These are phyloP conservation scores for Aratinga solstitialis DNA, from an alignment of 2,797 vertebrate species.

Conservation along the genomic window DNA sequence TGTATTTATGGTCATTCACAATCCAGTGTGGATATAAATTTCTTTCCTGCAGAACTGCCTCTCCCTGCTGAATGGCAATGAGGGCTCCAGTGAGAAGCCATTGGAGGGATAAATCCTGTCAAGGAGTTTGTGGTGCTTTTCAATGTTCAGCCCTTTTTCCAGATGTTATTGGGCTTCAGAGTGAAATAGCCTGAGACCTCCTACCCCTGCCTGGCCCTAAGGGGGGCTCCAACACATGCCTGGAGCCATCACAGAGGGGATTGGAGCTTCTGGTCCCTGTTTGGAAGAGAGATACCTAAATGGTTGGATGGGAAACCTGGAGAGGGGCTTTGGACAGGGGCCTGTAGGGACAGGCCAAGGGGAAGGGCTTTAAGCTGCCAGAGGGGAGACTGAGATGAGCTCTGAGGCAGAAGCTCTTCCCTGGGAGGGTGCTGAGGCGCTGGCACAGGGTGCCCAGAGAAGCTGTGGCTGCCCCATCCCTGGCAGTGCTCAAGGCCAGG, in stretches of 20 bases:
- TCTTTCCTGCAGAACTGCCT: background rate
- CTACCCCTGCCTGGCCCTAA: background rate
- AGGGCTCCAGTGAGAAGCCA: background rate
- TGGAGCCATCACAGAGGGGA: background rate
- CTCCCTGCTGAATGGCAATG: background rate
- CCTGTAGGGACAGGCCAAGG: no score
- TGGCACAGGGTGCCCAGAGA: no score
- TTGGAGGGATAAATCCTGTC: background rate
- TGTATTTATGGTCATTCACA: conserved; percentile 22
- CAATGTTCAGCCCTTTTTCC: background rate
- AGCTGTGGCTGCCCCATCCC: no score
- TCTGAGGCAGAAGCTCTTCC: no score
- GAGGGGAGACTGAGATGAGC: no score
- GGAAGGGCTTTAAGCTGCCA: no score
- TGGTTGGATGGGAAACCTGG: background rate
- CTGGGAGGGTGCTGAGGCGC: no score
- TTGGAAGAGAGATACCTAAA: background rate
- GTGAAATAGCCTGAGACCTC: background rate
- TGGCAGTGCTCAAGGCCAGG: no score
- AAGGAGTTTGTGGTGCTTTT: background rate
- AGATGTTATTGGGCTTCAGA: fast-evolving
- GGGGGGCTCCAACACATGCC: background rate
- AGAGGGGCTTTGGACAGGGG: no score
- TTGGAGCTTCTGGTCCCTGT: background rate
- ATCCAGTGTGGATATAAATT: background rate